A percentile compares a stretch with the other conserved stretches of the same genome.
phyloP scores from a whole-genome alignment of 1,140 invertebrate species.

The Marisa cornuarietis region DNA sequence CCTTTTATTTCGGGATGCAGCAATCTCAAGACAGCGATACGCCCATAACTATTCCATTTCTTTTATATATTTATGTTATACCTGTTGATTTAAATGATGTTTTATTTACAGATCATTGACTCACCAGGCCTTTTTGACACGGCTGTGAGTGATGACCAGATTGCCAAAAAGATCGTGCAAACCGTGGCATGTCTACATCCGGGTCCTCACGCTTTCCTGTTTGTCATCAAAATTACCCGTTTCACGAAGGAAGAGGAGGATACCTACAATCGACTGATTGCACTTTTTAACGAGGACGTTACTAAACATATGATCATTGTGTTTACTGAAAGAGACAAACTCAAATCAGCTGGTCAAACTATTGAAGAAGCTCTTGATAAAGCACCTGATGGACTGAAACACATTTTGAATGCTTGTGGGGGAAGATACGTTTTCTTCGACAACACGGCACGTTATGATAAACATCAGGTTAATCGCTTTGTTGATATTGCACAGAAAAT shows the following conservation, averaged over 20 bases:
- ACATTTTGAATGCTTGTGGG: neutral
- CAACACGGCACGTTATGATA: neutral
- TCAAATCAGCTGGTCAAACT: neutral
- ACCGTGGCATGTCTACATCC: neutral
- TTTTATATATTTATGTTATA: neutral
- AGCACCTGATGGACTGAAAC: neutral
- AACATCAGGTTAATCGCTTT: neutral
- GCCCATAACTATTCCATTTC: too few species aligned
- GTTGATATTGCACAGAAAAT: neutral
- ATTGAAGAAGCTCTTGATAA: neutral
- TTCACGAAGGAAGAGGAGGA: neutral
- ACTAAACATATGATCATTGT: neutral
- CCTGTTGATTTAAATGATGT: neutral
- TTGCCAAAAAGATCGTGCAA: neutral
- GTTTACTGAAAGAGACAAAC: neutral
- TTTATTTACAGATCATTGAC: neutral
- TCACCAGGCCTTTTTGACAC: constrained; percentile 3
- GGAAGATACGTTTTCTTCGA: neutral
- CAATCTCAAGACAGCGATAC: too few species aligned
- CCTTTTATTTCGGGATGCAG: too few species aligned
- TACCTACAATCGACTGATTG: neutral
- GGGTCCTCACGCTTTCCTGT: constrained; percentile 5
- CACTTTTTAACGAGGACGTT: neutral
- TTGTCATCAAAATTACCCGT: neutral
- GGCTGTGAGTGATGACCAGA: neutral